Evolutionary conservation across 2,113 vertebrate species (phyloP), one percentile per base, ranked within the genome.

Genomic region (Hyperopisus bebe): DNA sequence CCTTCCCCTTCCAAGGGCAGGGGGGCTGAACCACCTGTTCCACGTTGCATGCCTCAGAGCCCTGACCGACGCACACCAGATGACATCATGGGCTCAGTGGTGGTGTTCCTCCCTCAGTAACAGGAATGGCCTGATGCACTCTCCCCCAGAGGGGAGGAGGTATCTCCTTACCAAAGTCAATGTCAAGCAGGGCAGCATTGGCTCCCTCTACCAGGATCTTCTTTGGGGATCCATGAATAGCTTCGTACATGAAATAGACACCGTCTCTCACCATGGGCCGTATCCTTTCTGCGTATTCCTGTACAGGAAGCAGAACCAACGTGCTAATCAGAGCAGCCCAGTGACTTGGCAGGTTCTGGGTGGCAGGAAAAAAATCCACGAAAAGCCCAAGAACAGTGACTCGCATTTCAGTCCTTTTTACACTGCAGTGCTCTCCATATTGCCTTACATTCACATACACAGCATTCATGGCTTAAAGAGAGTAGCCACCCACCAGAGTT

Each of bases 201-300:
- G 98, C 98, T n/a, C 98, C 98, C 94, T 99, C 98, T 88, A 98
- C 98, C 77, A 99, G 96, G 90, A 99, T 98, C 91, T 98, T 99
- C 96, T 99, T 99, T 19, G 96, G 95, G 82, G 97, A 88, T 70
- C 98, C 98, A 1, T 99, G 98, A 89, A 99, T 96, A 1, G 98
- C 97, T 92, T 99, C 98, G 0, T 98, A 98, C 98, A 99, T 98
- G 93, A 98, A 99, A 92, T 99, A 98, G 3, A 99, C 97, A 0
- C 98, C 98, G 3, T 99, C 98, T 89, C 97, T 96, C 90, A 99
- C 98, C 98, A 99, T 98, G 19, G 98, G 98, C 87, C 97, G 94
- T 94, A 99, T 97, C 94, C 97, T 96, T 93, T 99, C 98, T 1
- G 95, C 96, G 17, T 97, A 99, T 8, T 97, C 97, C 98, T 99